Conservation (phyloP, 1,140 invertebrate genomes). For the Pogonomyrmex barbatus region DNA sequence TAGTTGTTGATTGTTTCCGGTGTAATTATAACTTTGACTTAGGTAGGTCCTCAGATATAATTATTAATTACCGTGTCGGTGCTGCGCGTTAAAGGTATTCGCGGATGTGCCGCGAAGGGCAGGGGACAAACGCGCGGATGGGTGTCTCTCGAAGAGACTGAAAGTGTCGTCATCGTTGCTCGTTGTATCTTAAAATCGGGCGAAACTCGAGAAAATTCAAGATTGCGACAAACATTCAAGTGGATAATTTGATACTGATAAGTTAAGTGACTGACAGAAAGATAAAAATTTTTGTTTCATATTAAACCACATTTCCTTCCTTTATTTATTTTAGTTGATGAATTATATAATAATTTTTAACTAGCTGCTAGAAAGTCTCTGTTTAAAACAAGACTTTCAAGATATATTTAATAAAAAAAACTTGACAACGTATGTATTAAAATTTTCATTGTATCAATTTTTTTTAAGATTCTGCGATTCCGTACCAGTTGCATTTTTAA, state of each 20-base stretch:
- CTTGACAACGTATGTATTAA: not conserved
- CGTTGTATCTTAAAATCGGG: not conserved
- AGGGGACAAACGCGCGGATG: not conserved
- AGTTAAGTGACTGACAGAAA: not conserved
- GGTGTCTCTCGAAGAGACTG: not conserved
- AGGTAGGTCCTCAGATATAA: conserved; percentile 74
- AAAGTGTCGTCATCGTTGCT: not conserved
- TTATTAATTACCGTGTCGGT: conserved; percentile 78
- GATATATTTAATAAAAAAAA: not conserved
- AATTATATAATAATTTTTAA: not conserved
- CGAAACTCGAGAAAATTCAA: not conserved
- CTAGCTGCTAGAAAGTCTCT: not conserved
- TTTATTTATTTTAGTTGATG: not conserved
- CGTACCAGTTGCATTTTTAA: conserved; percentile 26
- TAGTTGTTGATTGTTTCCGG: conserved; percentile 81
- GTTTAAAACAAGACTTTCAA: not conserved
- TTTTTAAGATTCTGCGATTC: conserved; percentile 5
- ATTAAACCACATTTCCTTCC: not conserved
- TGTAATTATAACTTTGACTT: conserved; percentile 81
- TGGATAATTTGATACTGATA: not conserved
- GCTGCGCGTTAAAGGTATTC: conserved; percentile 51
- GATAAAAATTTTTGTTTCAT: not conserved
- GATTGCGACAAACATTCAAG: not conserved
- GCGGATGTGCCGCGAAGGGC: conserved; percentile 8
- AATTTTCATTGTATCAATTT: not conserved